Evolutionary conservation across 2,888 invertebrate genomes (phyloP).

Genomic region (Torymus texanus): DNA sequence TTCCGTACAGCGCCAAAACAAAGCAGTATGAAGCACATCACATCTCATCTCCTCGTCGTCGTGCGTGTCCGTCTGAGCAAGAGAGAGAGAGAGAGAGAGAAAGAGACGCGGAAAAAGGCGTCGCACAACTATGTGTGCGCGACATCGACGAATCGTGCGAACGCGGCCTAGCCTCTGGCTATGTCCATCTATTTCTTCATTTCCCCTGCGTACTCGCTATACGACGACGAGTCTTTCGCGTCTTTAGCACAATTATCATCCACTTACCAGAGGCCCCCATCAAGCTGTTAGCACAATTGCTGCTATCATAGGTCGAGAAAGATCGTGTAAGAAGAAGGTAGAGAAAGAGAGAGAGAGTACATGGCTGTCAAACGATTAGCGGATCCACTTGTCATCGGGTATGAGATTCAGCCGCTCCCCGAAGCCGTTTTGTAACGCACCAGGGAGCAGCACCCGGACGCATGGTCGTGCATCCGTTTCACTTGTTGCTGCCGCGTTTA

Average conservation of each 20-base stretch:
- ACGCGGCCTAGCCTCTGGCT: constrained; percentile 20
- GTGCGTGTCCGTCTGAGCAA: not conserved
- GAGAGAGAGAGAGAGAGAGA: not conserved
- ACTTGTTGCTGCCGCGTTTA: constrained; percentile 24
- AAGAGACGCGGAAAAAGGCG: constrained; percentile 22
- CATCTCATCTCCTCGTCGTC: not conserved
- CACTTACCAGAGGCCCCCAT: constrained; percentile 70
- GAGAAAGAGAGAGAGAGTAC: constrained; percentile 46
- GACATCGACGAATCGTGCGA: constrained; percentile 51
- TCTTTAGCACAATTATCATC: constrained; percentile 70
- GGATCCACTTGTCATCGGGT: constrained; percentile 71
- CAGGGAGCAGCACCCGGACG: constrained; percentile 63
- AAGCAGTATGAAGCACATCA: constrained; percentile 12
- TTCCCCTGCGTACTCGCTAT: constrained; percentile 13
- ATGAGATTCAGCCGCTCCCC: constrained; percentile 69
- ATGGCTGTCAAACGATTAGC: constrained; percentile 68
- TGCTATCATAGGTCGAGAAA: constrained; percentile 66
- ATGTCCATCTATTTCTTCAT: constrained; percentile 49
- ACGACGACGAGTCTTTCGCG: constrained; percentile 21
- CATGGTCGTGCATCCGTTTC: constrained; percentile 23
- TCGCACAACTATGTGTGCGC: not conserved
- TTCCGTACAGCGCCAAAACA: constrained; percentile 35
- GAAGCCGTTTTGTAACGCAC: constrained; percentile 68
- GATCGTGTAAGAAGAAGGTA: constrained; percentile 58
- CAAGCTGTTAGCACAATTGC: constrained; percentile 72